Conservation (phyloP, 1,140 invertebrate genomes). For the Aphis gossypii region DNA sequence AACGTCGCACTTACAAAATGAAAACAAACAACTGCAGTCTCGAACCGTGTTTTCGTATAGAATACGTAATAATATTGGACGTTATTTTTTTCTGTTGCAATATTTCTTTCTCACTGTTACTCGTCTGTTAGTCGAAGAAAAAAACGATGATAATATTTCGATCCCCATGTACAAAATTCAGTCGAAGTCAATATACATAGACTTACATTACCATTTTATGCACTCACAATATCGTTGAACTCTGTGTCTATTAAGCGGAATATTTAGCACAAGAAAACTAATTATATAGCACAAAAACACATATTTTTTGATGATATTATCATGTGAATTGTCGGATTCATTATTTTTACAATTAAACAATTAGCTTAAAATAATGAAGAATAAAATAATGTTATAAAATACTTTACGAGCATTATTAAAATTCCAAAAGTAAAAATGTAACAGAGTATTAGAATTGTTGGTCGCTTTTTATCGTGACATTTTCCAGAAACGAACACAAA, state of each 20-base stretch:
- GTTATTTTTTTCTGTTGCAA: not conserved
- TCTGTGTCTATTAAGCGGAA: not conserved
- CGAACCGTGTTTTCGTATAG: not conserved
- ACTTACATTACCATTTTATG: not conserved
- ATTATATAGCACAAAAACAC: not conserved
- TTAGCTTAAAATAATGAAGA: not conserved
- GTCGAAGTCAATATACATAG: not conserved
- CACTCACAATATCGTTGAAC: not conserved
- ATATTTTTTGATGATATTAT: not conserved
- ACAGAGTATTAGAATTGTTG: too few species aligned
- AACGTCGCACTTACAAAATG: not conserved
- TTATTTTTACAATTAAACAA: not conserved
- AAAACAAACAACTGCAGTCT: constrained; percentile 15
- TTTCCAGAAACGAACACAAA: not conserved
- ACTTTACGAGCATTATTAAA: not conserved
- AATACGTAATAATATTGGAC: not conserved
- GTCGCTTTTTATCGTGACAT: not conserved
- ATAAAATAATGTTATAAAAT: not conserved
- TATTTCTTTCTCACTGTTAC: not conserved
- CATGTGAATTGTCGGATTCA: fast-evolving
- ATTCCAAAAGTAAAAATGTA: too few species aligned
- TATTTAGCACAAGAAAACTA: not conserved
- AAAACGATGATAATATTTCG: not conserved
- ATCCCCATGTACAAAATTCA: not conserved
- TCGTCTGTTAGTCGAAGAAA: not conserved